Evolutionary conservation across 2,888 invertebrate species (phyloP), one percentile per base, ranked within the genome.

Genomic region (Lumbricus terrestris): DNA sequence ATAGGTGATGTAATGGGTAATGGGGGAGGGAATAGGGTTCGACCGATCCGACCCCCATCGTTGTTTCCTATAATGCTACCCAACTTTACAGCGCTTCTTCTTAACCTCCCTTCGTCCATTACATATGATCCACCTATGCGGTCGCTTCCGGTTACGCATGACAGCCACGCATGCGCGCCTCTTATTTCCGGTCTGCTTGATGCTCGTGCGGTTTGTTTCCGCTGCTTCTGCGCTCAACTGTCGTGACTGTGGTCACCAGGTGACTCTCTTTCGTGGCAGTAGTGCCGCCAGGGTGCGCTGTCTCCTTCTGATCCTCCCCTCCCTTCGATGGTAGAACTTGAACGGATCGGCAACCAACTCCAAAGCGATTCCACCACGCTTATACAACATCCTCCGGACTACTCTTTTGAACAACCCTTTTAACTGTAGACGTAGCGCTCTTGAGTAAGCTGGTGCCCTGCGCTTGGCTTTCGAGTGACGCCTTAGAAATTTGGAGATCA

Each of bases 241-340:
- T 85, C 85, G 85, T 85, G 85, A 85, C 85, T 33, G n/a, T n/a
- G 35, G 35, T 34, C 85, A 35, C 6, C 18, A 85, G 37, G 85
- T 34, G 85, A n/a, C n/a, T 34, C 20, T 85, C 85, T 85, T 85
- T 85, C 85, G 35, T 85, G 35, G 85, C 69, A 69, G n/a, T n/a
- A 29, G n/a, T 16, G n/a, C n/a, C 69, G n/a, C n/a, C n/a, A n/a
- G n/a, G n/a, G 69, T 69, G 69, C 69, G 8, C 29, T 29, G 18
- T 16, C 23, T 54, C 54, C 29, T 2, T 69, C 29, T 69, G n/a
- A n/a, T n/a, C n/a, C n/a, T n/a, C n/a, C n/a, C n/a, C n/a, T n/a
- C 8, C 47, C 47, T 20, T 18, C 20, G 5, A 29, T 11, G 29
- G 69, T n/a, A 69, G 69, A 29, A 29, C 8, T 69, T 69, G 69